phyloP scores from a whole-genome alignment of 2,113 vertebrate species.

The Syngnathus floridae region DNA sequence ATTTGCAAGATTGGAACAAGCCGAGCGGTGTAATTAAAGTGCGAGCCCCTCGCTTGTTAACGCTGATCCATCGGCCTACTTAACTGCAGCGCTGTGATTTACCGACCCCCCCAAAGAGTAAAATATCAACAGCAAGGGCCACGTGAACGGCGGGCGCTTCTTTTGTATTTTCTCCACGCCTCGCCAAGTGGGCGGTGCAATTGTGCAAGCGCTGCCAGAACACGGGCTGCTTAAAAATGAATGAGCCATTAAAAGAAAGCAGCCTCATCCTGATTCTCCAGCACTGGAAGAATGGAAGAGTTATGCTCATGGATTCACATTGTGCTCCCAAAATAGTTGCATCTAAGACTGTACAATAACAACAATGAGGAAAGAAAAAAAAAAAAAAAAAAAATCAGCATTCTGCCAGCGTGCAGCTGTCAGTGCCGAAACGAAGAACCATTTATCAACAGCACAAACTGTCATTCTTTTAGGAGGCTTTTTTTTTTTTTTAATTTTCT shows the following conservation, averaged over 20 bases:
- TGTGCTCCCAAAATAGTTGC: background rate
- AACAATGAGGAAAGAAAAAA: background rate
- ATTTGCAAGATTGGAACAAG: background rate
- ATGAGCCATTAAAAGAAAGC: conserved; percentile 52
- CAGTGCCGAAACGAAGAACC: background rate
- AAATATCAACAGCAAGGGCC: background rate
- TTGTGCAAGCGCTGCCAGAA: conserved; percentile 6
- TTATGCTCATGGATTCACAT: background rate
- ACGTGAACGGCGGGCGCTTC: background rate
- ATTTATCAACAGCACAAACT: background rate
- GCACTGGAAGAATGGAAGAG: background rate
- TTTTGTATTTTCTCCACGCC: background rate
- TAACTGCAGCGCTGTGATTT: background rate
- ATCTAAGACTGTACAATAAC: background rate
- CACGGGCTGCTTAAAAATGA: conserved; percentile 48
- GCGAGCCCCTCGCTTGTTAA: background rate
- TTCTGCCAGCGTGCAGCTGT: background rate
- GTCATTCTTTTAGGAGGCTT: background rate
- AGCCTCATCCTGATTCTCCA: conserved; percentile 1
- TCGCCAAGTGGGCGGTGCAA: conserved; percentile 7
- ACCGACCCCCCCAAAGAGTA: background rate
- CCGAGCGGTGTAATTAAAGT: background rate
- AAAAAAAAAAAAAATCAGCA: background rate
- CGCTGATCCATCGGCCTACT: background rate
- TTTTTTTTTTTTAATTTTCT: background rate